These are phyloP conservation scores for Octopus bimaculoides DNA, from an alignment of 1,140 invertebrate genomes.

Conservation along the genomic window DNA sequence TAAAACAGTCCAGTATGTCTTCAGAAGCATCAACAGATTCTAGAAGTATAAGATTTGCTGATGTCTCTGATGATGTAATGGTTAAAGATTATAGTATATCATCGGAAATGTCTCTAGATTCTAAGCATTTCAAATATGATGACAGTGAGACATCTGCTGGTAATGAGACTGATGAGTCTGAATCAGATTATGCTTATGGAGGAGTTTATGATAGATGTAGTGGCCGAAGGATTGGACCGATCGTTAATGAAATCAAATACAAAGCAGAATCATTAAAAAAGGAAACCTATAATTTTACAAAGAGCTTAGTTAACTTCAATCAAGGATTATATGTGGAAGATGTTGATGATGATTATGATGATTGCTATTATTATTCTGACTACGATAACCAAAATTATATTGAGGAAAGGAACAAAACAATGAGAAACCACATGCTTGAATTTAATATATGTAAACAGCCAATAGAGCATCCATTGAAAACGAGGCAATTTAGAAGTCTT, in stretches of 20 bases:
- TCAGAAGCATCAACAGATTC: neutral
- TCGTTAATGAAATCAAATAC: neutral
- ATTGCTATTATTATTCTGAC: neutral
- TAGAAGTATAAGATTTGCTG: neutral
- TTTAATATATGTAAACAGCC: no score
- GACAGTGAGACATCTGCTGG: neutral
- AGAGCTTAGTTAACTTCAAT: neutral
- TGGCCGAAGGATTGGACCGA: neutral
- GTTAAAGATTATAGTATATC: neutral
- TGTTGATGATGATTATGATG: neutral
- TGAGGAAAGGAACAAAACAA: neutral
- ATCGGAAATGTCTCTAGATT: neutral
- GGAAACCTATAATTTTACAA: slow-evolving; percentile 5
- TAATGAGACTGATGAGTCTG: neutral
- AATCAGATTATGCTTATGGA: neutral
- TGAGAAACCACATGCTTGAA: no score
- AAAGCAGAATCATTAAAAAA: neutral
- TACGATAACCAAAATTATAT: neutral
- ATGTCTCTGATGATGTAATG: neutral
- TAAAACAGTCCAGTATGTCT: neutral
- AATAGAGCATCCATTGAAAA: no score
- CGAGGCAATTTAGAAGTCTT: neutral
- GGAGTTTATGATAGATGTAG: neutral
- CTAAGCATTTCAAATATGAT: neutral
- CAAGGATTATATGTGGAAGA: neutral